Percentiles rank a stretch among this genome's conserved stretches.
These are phyloP conservation scores for Drosophila sordidula DNA, from an alignment of 2,888 invertebrate species.

Conservation along the genomic window DNA sequence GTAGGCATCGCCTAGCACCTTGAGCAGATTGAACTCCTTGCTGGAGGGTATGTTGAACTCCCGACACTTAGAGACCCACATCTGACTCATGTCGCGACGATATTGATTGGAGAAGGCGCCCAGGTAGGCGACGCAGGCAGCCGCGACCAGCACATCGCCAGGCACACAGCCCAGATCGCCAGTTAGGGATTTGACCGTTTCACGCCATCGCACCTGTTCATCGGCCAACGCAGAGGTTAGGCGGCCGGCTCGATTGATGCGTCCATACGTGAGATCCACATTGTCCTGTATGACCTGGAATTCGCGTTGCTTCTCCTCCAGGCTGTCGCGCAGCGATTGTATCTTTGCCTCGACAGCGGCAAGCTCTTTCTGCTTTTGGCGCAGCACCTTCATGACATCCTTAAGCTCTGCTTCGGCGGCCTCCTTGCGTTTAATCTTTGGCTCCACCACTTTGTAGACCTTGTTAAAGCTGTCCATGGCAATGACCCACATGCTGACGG, in stretches of 20 bases:
- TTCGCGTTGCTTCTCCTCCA: conserved; percentile 90
- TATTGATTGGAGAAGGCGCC: conserved; percentile 94
- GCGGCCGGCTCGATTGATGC: conserved; percentile 92
- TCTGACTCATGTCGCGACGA: conserved; percentile 88
- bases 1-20: conserved; percentile 92
- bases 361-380: conserved; percentile 92
- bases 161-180: conserved; percentile 89
- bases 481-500: conserved; percentile 96
- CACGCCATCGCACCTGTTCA: conserved; percentile 94
- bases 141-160: conserved; percentile 94
- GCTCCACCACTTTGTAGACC: conserved; percentile 94
- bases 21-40: conserved; percentile 88
- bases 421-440: conserved; percentile 92
- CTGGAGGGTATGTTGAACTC: conserved; percentile 90
- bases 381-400: conserved; percentile 90
- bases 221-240: conserved; percentile 94
- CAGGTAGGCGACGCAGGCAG: conserved; percentile 95
- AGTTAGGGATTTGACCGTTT: conserved; percentile 89
- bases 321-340: conserved; percentile 86
- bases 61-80: conserved; percentile 90
- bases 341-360: conserved; percentile 92
- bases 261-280: conserved; percentile 91
- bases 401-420: conserved; percentile 91
- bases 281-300: conserved; percentile 90
- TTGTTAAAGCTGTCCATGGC: conserved; percentile 96